Percentiles rank a stretch among this genome's conserved stretches.
phyloP scores from a whole-genome alignment of 2,113 vertebrate species.

The Scophthalmus maximus region DNA sequence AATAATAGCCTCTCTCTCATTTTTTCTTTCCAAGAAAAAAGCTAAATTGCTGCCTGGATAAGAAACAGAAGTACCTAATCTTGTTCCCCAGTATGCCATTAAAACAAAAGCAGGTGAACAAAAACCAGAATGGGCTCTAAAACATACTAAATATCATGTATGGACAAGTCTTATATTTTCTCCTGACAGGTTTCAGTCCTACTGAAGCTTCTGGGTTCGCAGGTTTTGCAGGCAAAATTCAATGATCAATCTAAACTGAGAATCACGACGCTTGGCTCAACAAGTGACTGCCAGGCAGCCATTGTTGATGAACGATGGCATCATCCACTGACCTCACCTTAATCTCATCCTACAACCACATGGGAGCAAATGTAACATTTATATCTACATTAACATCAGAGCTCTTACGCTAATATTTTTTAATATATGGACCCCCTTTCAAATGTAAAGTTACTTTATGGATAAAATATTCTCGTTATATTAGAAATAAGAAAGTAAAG shows the following conservation, averaged over 20 bases:
- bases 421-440: too few relatives aligned
- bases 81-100: neutral
- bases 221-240: too few relatives aligned
- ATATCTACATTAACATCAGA: neutral
- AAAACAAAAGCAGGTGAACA: neutral
- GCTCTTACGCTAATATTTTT: neutral
- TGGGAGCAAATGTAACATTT: neutral
- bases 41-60: neutral
- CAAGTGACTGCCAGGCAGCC: too few relatives aligned
- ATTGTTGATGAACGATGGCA: too few relatives aligned
- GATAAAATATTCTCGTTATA: neutral
- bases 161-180: neutral
- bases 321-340: neutral
- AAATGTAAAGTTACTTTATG: neutral
- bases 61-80: neutral
- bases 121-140: too few relatives aligned
- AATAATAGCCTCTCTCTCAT: constrained; percentile 27
- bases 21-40: neutral
- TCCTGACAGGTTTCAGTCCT: neutral
- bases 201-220: neutral
- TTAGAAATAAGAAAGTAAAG: constrained; percentile 5
- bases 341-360: neutral
- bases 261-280: too few relatives aligned
- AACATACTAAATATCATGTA: neutral
- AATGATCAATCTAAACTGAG: too few relatives aligned